Percentiles rank a stretch among this genome's conserved stretches.
phyloP scores from a whole-genome alignment of 2,888 invertebrate genomes.

The Drosophila borborema region DNA sequence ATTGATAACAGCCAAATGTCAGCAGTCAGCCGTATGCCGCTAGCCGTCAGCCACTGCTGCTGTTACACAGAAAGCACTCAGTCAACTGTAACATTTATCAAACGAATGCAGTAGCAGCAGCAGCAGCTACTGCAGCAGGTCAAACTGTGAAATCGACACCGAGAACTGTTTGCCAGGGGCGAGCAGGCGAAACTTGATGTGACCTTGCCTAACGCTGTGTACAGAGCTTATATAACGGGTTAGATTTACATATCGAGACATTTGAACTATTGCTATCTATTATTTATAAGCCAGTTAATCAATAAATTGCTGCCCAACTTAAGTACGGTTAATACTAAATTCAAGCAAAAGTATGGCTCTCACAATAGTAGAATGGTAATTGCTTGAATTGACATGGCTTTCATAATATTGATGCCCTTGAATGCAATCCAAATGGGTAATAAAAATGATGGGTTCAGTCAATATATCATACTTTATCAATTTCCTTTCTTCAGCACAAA shows the following conservation, averaged over 20 bases:
- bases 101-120: not conserved
- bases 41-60: not conserved
- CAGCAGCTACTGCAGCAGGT: constrained; percentile 9
- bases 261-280: constrained; percentile 4
- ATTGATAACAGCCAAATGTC: constrained; percentile 23
- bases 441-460: not conserved
- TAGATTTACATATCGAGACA: not conserved
- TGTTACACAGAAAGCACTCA: not conserved
- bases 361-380: not conserved
- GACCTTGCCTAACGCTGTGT: constrained; percentile 12
- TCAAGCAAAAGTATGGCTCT: not conserved
- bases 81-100: constrained; percentile 16
- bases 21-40: not conserved
- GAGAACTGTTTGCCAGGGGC: not conserved
- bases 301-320: not conserved
- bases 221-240: not conserved
- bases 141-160: constrained; percentile 23
- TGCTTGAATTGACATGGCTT: not conserved
- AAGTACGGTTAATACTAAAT: not conserved
- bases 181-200: not conserved
- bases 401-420: not conserved
- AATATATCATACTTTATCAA: not conserved
- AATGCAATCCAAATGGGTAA: not conserved
- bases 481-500: too few species aligned
- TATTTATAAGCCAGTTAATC: constrained; percentile 1